These are phyloP conservation scores for Pagetopsis macropterus DNA, from an alignment of 2,797 vertebrate genomes.

Conservation along the genomic window DNA sequence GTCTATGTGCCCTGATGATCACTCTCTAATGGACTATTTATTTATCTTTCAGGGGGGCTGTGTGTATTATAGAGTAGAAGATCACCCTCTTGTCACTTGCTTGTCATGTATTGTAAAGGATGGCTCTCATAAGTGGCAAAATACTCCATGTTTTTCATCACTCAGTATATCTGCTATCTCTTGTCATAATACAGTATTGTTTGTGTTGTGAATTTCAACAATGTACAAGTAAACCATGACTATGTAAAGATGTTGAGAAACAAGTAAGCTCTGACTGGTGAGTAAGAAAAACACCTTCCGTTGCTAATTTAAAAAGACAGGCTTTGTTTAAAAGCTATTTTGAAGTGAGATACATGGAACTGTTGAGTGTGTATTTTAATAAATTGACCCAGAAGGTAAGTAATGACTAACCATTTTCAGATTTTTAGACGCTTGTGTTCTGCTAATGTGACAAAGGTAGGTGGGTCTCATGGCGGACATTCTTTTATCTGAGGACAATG, in stretches of 20 bases:
- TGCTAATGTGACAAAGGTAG: slow-evolving; percentile 77
- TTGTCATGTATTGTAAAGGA: slow-evolving; percentile 77
- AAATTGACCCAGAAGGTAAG: slow-evolving; percentile 84
- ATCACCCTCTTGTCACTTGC: slow-evolving; percentile 79
- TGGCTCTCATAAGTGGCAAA: slow-evolving; percentile 78
- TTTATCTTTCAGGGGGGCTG: slow-evolving; percentile 84
- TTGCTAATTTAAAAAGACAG: slow-evolving; percentile 85
- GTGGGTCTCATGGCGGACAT: slow-evolving; percentile 72
- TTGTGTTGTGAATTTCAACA: slow-evolving; percentile 84
- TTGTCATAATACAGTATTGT: slow-evolving; percentile 81
- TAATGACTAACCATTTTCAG: slow-evolving; percentile 81
- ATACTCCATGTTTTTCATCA: slow-evolving; percentile 76
- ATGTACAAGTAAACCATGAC: slow-evolving; percentile 89
- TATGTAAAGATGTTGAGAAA: slow-evolving; percentile 90
- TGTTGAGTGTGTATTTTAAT: slow-evolving; percentile 86
- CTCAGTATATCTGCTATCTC: slow-evolving; percentile 77
- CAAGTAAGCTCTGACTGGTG: slow-evolving; percentile 89
- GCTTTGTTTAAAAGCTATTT: slow-evolving; percentile 78
- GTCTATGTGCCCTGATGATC: slow-evolving; percentile 80
- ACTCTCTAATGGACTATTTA: slow-evolving; percentile 83
- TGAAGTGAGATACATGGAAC: slow-evolving; percentile 83
- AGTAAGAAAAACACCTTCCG: slow-evolving; percentile 89
- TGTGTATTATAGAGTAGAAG: slow-evolving; percentile 84
- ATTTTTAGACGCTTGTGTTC: slow-evolving; percentile 77
- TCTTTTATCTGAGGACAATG: slow-evolving; percentile 64